Percentiles rank a stretch among this genome's conserved stretches.
These are phyloP conservation scores for Parthenolecanium corni DNA, from an alignment of 2,888 invertebrate species.

Conservation along the genomic window DNA sequence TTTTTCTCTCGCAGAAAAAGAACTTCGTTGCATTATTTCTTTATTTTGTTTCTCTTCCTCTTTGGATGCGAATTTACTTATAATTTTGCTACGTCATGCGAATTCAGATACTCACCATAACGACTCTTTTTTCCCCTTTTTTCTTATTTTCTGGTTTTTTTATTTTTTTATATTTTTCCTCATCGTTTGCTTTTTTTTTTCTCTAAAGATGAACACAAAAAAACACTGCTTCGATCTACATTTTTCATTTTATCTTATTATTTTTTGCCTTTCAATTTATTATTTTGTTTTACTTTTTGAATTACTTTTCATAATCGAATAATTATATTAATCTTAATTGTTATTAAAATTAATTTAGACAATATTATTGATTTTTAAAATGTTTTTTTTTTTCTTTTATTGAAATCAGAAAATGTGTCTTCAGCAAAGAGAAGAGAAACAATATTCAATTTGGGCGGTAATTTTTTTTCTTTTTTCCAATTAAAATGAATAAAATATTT, in stretches of 20 bases:
- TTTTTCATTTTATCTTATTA: conserved; percentile 4
- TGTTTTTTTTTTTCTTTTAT: conserved; percentile 11
- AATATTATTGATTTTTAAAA: not conserved
- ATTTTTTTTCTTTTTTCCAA: not conserved
- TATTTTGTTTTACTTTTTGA: conserved; percentile 35
- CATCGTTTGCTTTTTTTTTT: conserved; percentile 10
- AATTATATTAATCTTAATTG: not conserved
- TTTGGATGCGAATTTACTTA: conserved; percentile 20
- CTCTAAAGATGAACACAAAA: not conserved
- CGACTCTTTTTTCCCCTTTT: not conserved
- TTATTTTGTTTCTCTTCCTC: conserved; percentile 28
- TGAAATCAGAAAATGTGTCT: conserved; percentile 70
- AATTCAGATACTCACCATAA: not conserved
- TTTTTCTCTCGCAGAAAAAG: not conserved
- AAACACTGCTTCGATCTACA: not conserved
- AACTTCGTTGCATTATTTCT: conserved; percentile 25
- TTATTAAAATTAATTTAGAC: conserved; percentile 19
- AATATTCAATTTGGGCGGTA: conserved; percentile 23
- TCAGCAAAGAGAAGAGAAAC: conserved; percentile 53
- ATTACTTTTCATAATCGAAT: conserved; percentile 29
- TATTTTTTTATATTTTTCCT: not conserved
- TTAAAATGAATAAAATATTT: not conserved
- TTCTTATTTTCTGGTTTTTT: conserved; percentile 9
- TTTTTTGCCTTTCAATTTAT: conserved; percentile 32
- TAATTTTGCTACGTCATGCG: not conserved